phyloP scores from a whole-genome alignment of 1,140 invertebrate species.

The Bombus difficillimus region DNA sequence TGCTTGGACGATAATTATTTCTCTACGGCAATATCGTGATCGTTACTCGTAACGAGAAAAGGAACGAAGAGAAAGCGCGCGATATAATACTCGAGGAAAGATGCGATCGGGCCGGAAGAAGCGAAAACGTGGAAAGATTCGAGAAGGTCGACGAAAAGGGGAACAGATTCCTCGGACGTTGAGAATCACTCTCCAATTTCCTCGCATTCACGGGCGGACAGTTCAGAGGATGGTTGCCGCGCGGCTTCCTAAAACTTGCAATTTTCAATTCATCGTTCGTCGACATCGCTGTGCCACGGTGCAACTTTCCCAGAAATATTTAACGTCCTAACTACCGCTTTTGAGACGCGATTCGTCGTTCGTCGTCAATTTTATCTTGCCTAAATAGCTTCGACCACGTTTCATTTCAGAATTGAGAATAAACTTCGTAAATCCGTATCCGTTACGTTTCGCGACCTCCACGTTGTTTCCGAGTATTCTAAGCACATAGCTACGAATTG shows the following conservation, averaged over 20 bases:
- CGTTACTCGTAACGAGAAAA: background rate
- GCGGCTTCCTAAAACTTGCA: slow-evolving; percentile 20
- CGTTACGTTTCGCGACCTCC: background rate
- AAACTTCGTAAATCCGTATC: background rate
- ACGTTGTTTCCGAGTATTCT: too few species aligned
- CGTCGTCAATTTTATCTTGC: background rate
- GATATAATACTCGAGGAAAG: background rate
- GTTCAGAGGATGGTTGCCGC: slow-evolving; percentile 3
- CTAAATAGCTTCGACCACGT: background rate
- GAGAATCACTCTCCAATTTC: slow-evolving; percentile 66
- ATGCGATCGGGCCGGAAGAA: background rate
- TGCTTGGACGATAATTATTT: background rate
- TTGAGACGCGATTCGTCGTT: background rate
- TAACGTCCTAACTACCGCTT: background rate
- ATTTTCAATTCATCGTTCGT: slow-evolving; percentile 43
- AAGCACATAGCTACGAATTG: too few species aligned
- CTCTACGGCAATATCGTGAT: background rate
- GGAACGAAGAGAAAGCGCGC: background rate
- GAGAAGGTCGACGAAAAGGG: slow-evolving; percentile 4
- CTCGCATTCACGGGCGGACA: slow-evolving; percentile 55
- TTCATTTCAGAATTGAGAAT: background rate
- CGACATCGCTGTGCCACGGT: background rate
- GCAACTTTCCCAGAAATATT: slow-evolving; percentile 25
- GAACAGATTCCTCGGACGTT: slow-evolving; percentile 47
- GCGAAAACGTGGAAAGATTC: slow-evolving; percentile 19